A percentile compares a stretch with the other conserved stretches of the same genome.
Evolutionary conservation across 2,797 vertebrate species (phyloP).

Genomic region (Hemitrygon akajei): DNA sequence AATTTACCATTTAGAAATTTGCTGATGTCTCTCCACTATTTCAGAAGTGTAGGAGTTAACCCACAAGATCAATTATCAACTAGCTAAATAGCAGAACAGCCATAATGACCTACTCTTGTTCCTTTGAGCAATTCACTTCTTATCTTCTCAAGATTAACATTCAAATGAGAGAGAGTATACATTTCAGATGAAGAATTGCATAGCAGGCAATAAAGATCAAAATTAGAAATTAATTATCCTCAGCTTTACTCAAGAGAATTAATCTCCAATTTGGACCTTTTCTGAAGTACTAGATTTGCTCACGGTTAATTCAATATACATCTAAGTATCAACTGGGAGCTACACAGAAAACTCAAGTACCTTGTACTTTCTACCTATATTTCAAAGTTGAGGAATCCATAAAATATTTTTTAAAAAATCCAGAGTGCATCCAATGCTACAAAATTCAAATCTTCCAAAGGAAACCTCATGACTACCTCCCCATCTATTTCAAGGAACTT

Average conservation of each 20-base stretch:
- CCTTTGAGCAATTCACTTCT: not conserved
- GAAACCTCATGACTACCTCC: not conserved
- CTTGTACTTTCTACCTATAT: not conserved
- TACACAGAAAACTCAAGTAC: not conserved
- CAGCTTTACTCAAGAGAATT: not conserved
- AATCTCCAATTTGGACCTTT: not conserved
- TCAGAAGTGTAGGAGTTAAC: not conserved
- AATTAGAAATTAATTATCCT: no score
- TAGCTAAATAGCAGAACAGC: not conserved
- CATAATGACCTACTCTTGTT: not conserved
- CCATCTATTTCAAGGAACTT: no score
- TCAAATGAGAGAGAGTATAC: not conserved
- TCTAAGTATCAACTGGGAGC: not conserved
- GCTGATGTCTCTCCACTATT: not conserved
- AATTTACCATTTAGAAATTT: not conserved
- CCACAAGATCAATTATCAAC: not conserved
- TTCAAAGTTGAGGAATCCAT: not conserved
- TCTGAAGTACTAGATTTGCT: not conserved
- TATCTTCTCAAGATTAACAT: constrained; percentile 8
- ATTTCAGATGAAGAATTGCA: not conserved
- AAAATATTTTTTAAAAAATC: not conserved
- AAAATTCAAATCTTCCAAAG: not conserved
- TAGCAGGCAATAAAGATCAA: no score
- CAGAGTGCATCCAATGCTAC: not conserved
- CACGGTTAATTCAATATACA: not conserved